Evolutionary conservation across 2,888 invertebrate species (phyloP), one percentile per base, ranked within the genome.

Genomic region (Elmis aenea): DNA sequence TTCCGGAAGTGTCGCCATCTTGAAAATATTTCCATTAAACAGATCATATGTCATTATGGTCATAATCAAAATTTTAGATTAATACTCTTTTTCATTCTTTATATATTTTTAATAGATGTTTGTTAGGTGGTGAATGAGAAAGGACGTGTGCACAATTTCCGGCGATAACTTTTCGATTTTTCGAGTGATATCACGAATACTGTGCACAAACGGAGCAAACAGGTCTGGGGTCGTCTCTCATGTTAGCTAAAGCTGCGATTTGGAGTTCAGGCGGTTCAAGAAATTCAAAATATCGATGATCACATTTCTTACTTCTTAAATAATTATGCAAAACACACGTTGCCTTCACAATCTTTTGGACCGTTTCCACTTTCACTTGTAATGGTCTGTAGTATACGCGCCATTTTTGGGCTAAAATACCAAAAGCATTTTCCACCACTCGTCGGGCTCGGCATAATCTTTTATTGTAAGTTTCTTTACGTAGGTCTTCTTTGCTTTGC

Each of bases 341-440:
- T 28, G 44, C 21, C 38, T 46, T 45, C 20, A 45, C 42, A 42
- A 46, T 18, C 9, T 13, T 14, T 35, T 27, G 33, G 20, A 42
- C 27, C 23, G 45, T 51, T 12, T 42, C 41, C 12, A 46, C 42
- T 26, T 43, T 42, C 22, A 42, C 30, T 40, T 51, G 45, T 10
- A 52, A 34, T 16, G 49, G 49, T 33, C 42, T 43, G 14, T 29
- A 42, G 33, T 51, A 51, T 40, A 50, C 23, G 33, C 50, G 26
- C 42, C 48, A 48, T 38, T 50, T 49, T 10, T 48, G 43, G 10
- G 46, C 31, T 31, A 52, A 43, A 11, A 52, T 51, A 5, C 53
- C 52, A 38, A 55, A 55, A 8, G 49, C 48, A 23, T 52, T 53
- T 45, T 50, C 46, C 8, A 53, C 50, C 20, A 50, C 49, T 4